A percentile compares a stretch with the other conserved stretches of the same genome.
Conservation (phyloP, 2,113 vertebrate species). For the Amblyornis subalaris region DNA sequence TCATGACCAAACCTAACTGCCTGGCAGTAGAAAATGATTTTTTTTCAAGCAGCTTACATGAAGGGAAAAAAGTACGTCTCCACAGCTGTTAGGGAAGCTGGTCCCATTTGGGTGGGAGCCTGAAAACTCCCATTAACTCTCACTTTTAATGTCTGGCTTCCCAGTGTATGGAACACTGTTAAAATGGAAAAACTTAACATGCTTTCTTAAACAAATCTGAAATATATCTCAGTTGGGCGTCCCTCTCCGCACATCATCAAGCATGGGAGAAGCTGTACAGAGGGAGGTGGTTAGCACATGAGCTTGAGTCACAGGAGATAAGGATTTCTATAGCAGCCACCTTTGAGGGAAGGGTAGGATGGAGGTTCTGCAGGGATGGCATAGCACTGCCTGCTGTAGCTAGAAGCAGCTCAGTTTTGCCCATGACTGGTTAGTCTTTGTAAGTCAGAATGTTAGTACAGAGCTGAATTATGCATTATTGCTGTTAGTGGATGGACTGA, state of each 20-base stretch:
- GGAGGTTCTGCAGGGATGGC: not conserved
- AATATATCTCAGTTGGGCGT: not conserved
- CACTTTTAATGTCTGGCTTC: not conserved
- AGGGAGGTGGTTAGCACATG: slow-evolving; percentile 13
- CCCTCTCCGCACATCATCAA: not conserved
- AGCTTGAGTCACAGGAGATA: slow-evolving; percentile 30
- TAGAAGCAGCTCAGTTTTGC: not conserved
- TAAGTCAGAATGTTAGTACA: not conserved
- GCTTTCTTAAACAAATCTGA: slow-evolving; percentile 1
- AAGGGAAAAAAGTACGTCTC: not conserved
- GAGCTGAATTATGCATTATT: not conserved
- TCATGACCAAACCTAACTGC: not conserved
- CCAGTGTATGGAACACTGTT: not conserved
- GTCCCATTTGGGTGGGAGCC: slow-evolving; percentile 15
- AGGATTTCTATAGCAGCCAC: slow-evolving; percentile 16
- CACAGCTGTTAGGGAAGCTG: not conserved
- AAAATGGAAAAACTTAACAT: slow-evolving; percentile 47
- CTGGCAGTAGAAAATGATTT: not conserved
- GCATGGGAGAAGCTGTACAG: not conserved
- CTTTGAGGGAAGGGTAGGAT: not conserved
- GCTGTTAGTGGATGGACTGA: not conserved
- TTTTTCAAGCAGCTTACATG: not conserved
- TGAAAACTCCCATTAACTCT: not conserved
- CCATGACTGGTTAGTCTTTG: not conserved
- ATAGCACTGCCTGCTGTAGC: not conserved